phyloP scores from a whole-genome alignment of 2,797 vertebrate genomes.

The Pempheris klunzingeri region DNA sequence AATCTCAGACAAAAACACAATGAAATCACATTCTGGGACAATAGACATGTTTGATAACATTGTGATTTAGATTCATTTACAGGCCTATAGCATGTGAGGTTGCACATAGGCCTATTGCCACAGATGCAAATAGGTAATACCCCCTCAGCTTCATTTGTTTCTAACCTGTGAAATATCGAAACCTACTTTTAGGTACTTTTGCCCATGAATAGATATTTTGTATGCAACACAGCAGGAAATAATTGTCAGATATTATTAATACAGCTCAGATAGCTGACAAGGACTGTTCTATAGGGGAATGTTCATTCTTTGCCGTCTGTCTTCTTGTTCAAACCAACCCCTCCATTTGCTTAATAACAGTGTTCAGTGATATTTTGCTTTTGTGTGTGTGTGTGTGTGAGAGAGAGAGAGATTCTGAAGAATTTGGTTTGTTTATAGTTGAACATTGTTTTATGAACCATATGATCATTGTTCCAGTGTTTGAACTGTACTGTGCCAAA shows the following conservation, averaged over 20 bases:
- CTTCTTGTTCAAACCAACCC: constrained; percentile 43
- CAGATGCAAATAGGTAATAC: background rate
- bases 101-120: background rate
- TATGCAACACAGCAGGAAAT: background rate
- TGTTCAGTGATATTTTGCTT: constrained; percentile 38
- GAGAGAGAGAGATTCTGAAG: background rate
- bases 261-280: background rate
- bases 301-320: constrained; percentile 27
- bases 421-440: constrained; percentile 14
- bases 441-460: constrained; percentile 36
- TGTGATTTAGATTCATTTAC: background rate
- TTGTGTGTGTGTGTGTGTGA: constrained; percentile 6
- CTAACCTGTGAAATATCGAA: background rate
- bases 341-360: constrained; percentile 55
- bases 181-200: background rate
- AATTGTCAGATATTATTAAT: background rate
- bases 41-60: background rate
- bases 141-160: background rate
- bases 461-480: constrained; percentile 15
- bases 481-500: background rate
- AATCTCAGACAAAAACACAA: constrained; percentile 11
- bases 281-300: constrained; percentile 5
- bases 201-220: constrained; percentile 10
- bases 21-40: background rate
- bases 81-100: background rate